These are phyloP conservation scores for Pomacea canaliculata DNA, from an alignment of 2,888 invertebrate genomes.

Conservation along the genomic window DNA sequence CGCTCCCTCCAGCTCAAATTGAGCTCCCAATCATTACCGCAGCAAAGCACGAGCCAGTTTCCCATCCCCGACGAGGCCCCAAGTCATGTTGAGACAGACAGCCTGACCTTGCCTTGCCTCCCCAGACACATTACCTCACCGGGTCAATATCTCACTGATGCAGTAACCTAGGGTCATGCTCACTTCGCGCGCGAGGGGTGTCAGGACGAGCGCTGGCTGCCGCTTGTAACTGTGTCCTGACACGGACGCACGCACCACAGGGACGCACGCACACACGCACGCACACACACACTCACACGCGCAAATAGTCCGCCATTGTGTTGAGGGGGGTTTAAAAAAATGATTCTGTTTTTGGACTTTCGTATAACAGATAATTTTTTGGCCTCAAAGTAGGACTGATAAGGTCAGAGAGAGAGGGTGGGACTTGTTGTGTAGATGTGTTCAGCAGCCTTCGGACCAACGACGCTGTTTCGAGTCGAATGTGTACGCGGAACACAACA, in stretches of 20 bases:
- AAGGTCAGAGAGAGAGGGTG: too few relatives aligned
- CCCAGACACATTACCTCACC: conserved; percentile 31
- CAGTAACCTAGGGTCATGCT: conserved; percentile 24
- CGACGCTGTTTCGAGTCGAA: too few relatives aligned
- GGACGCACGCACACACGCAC: conserved; percentile 7
- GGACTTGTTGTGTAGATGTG: too few relatives aligned
- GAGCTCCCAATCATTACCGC: too few relatives aligned
- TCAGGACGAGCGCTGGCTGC: neutral
- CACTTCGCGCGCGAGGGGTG: conserved; percentile 29
- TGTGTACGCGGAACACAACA: too few relatives aligned
- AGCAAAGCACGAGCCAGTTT: neutral
- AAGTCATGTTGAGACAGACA: conserved; percentile 28
- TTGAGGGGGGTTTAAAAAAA: too few relatives aligned
- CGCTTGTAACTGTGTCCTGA: neutral
- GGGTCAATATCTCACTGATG: conserved; percentile 36
- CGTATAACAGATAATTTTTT: too few relatives aligned
- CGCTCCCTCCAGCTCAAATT: too few relatives aligned
- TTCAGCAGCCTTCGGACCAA: too few relatives aligned
- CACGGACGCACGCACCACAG: conserved; percentile 1
- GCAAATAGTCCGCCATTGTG: neutral
- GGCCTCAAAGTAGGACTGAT: too few relatives aligned
- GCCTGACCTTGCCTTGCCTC: conserved; percentile 25
- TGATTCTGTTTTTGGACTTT: too few relatives aligned
- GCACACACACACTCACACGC: conserved; percentile 7
- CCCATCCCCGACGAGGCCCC: conserved; percentile 21